Percentiles rank a stretch among this genome's conserved stretches.
These are phyloP conservation scores for Centropus bengalensis DNA, from an alignment of 2,113 vertebrate species.

Conservation along the genomic window DNA sequence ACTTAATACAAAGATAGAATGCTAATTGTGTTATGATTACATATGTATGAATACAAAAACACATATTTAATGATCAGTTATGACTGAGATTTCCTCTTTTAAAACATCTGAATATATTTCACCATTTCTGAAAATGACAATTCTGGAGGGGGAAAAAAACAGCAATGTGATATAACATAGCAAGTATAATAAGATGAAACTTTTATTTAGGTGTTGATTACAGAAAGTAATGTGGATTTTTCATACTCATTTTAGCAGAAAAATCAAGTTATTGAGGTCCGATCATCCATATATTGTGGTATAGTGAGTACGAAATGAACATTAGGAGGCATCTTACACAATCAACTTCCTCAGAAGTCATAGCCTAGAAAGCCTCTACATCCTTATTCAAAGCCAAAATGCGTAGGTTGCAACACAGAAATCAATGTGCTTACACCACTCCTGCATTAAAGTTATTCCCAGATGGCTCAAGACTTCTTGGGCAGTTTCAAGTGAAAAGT, in stretches of 20 bases:
- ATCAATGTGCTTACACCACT: background rate
- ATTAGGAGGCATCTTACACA: background rate
- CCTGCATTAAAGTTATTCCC: background rate
- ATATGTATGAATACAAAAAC: background rate
- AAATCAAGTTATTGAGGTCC: background rate
- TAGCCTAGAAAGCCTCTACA: background rate
- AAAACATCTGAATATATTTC: background rate
- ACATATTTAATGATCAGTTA: background rate
- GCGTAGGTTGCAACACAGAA: background rate
- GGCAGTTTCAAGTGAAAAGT: constrained; percentile 12
- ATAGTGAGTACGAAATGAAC: background rate
- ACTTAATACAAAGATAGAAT: background rate
- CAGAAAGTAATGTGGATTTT: background rate
- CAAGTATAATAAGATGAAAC: background rate
- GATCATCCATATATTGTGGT: background rate
- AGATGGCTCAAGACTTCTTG: background rate
- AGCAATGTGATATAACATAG: background rate
- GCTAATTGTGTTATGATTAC: background rate
- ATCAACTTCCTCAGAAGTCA: background rate
- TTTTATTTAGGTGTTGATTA: background rate
- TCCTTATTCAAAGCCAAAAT: background rate
- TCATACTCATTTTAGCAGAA: background rate
- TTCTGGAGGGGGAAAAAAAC: background rate
- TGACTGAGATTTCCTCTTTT: background rate
- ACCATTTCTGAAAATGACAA: background rate